Percentiles rank a stretch among this genome's conserved stretches.
Evolutionary conservation across 2,797 vertebrate species (phyloP).

Genomic region (Chiloscyllium punctatum): DNA sequence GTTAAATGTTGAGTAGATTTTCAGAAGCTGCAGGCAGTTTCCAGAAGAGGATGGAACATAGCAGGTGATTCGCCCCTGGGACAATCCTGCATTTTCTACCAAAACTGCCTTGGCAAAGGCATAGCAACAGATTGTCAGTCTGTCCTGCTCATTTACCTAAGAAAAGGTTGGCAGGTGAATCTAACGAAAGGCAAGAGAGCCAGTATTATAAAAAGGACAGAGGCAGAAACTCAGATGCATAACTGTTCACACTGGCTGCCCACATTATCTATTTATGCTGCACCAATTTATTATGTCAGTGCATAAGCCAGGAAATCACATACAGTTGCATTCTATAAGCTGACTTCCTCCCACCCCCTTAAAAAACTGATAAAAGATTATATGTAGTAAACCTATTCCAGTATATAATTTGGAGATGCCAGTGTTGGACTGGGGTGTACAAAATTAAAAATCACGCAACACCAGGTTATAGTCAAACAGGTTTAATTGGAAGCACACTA

Average conservation of each 20-base stretch:
- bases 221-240: not conserved
- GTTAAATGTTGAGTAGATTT: not conserved
- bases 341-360: not conserved
- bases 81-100: not conserved
- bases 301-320: not conserved
- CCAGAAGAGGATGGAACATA: not conserved
- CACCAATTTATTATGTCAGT: not conserved
- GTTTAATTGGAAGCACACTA: too few species aligned
- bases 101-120: not conserved
- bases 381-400: not conserved
- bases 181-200: not conserved
- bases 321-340: not conserved
- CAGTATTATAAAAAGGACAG: not conserved
- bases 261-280: not conserved
- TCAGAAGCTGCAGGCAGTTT: not conserved
- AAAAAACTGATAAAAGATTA: not conserved
- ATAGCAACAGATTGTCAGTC: not conserved
- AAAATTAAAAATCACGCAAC: too few species aligned
- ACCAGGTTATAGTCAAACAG: too few species aligned
- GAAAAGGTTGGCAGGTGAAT: not conserved
- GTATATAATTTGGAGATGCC: too few species aligned
- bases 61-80: not conserved
- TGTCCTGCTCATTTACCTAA: not conserved
- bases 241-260: slow-evolving; percentile 13
- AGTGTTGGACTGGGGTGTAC: too few species aligned